These are phyloP conservation scores for Dasyprocta punctata DNA, from an alignment of 2,113 vertebrate species.

Conservation along the genomic window DNA sequence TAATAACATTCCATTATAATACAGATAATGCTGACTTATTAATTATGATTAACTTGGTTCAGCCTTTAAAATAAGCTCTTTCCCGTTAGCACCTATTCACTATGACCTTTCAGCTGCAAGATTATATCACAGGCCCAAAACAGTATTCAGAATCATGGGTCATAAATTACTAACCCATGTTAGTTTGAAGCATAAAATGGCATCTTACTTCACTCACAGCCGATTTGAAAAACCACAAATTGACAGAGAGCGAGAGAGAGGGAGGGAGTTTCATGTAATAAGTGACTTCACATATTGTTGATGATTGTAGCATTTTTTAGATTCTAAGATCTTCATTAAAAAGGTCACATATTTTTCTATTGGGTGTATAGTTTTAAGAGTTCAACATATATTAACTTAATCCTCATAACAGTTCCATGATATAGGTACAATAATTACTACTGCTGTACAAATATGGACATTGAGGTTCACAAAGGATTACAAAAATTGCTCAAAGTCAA, in stretches of 20 bases:
- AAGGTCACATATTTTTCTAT: neutral
- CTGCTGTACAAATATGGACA: neutral
- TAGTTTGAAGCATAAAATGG: neutral
- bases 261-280: neutral
- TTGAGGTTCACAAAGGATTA: neutral
- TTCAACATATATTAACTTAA: neutral
- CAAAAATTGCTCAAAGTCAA: neutral
- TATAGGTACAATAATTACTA: neutral
- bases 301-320: neutral
- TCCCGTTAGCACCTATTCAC: constrained; percentile 47
- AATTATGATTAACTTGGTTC: constrained; percentile 38
- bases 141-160: constrained; percentile 56
- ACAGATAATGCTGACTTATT: constrained; percentile 19
- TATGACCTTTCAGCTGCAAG: constrained; percentile 76
- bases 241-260: neutral
- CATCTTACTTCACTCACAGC: neutral
- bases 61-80: constrained; percentile 46
- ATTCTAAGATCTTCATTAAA: neutral
- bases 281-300: neutral
- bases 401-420: neutral
- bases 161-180: constrained; percentile 13
- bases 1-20: constrained; percentile 50
- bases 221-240: neutral
- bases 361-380: neutral
- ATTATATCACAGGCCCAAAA: constrained; percentile 40